These are phyloP conservation scores for Drosophila cognata DNA, from an alignment of 2,888 invertebrate species.

Conservation along the genomic window DNA sequence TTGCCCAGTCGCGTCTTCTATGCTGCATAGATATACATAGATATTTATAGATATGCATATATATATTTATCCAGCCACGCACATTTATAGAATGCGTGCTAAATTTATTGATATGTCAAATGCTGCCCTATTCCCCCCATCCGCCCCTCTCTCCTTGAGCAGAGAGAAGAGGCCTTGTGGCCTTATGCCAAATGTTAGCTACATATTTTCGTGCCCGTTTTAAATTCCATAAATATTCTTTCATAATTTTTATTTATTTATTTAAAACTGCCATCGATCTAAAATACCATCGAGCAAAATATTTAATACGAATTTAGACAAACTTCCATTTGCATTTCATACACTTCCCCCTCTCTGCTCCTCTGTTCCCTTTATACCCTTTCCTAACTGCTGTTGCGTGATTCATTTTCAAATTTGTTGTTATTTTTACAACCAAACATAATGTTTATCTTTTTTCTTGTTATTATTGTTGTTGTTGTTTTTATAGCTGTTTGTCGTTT, in stretches of 20 bases:
- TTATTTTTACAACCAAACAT: constrained; percentile 58
- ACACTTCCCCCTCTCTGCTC: not conserved
- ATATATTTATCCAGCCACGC: constrained; percentile 38
- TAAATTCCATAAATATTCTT: constrained; percentile 2
- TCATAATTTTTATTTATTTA: constrained; percentile 8
- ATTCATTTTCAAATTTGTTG: constrained; percentile 65
- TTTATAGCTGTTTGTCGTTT: constrained; percentile 43
- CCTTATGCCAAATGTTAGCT: constrained; percentile 42
- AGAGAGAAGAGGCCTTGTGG: constrained; percentile 20
- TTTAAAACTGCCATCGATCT: constrained; percentile 19
- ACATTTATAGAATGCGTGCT: constrained; percentile 74
- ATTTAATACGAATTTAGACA: constrained; percentile 22
- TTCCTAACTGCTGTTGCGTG: constrained; percentile 50
- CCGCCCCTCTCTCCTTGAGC: constrained; percentile 17
- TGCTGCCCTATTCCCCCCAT: not conserved
- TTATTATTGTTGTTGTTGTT: constrained; percentile 58
- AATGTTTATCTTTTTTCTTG: constrained; percentile 54
- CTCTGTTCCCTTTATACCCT: not conserved
- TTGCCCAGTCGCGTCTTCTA: constrained; percentile 30
- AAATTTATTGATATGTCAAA: constrained; percentile 72
- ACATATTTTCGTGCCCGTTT: not conserved
- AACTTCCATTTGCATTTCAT: constrained; percentile 26
- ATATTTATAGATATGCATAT: not conserved
- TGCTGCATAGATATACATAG: not conserved
- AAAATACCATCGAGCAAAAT: constrained; percentile 14